Conservation (phyloP, 2,113 vertebrate genomes). For the Rallus limicola region DNA sequence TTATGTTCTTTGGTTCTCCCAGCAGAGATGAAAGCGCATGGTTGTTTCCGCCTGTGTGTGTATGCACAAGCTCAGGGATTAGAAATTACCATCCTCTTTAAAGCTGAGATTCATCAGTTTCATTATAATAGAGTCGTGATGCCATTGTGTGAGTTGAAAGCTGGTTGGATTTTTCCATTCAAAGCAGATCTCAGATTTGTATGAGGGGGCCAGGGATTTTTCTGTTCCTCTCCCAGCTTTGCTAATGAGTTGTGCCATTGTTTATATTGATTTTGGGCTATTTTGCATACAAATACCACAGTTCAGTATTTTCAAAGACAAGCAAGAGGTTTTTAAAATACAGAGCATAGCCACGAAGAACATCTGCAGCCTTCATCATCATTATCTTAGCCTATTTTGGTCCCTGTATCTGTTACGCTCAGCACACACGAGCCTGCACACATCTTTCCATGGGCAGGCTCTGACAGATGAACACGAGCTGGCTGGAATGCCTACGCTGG, state of each 20-base stretch:
- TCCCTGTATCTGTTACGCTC: background rate
- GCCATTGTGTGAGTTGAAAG: background rate
- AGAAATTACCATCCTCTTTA: background rate
- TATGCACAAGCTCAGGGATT: background rate
- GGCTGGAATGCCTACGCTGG: rapidly evolving
- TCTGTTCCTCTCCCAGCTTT: background rate
- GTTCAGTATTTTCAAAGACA: background rate
- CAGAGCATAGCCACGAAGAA: background rate
- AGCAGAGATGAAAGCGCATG: background rate
- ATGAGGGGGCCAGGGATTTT: background rate
- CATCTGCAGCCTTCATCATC: background rate
- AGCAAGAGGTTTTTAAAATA: background rate
- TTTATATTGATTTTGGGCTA: background rate
- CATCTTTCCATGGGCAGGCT: background rate
- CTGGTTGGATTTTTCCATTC: conserved; percentile 6
- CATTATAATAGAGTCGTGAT: background rate
- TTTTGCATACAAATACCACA: background rate
- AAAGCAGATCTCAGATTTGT: background rate
- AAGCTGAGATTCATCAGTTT: conserved; percentile 2
- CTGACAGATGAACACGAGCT: background rate
- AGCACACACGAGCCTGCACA: background rate
- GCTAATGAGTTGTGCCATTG: background rate
- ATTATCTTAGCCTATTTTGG: background rate
- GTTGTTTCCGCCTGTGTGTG: background rate
- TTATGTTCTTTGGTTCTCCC: background rate